phyloP scores from a whole-genome alignment of 2,797 vertebrate genomes.

The Mareca strepera region DNA sequence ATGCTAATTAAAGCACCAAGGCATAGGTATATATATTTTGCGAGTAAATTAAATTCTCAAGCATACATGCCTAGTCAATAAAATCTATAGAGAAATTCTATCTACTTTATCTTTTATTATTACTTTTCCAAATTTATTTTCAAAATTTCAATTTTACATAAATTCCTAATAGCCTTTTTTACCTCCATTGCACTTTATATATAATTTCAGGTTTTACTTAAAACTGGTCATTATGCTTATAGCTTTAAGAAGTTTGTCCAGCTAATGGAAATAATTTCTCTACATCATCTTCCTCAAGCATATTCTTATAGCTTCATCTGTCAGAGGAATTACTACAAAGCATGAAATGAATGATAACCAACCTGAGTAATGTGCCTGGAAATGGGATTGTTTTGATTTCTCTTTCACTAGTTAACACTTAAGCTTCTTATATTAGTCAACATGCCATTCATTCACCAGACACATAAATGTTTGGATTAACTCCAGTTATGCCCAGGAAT shows the following conservation, averaged over 20 bases:
- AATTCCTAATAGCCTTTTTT: neutral
- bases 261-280: neutral
- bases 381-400: neutral
- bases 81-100: neutral
- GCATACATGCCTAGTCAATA: neutral
- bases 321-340: neutral
- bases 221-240: neutral
- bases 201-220: neutral
- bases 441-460: neutral
- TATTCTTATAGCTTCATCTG: neutral
- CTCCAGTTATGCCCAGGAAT: neutral
- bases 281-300: neutral
- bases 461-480: neutral
- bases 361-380: neutral
- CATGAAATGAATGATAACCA: neutral
- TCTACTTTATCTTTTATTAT: neutral
- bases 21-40: neutral
- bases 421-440: neutral
- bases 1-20: neutral
- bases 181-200: neutral
- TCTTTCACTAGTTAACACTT: neutral
- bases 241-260: neutral
- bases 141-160: neutral
- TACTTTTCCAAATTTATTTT: neutral
- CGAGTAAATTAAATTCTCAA: neutral